Conservation (phyloP, 2,113 vertebrate species). For the Grallaria varia region DNA sequence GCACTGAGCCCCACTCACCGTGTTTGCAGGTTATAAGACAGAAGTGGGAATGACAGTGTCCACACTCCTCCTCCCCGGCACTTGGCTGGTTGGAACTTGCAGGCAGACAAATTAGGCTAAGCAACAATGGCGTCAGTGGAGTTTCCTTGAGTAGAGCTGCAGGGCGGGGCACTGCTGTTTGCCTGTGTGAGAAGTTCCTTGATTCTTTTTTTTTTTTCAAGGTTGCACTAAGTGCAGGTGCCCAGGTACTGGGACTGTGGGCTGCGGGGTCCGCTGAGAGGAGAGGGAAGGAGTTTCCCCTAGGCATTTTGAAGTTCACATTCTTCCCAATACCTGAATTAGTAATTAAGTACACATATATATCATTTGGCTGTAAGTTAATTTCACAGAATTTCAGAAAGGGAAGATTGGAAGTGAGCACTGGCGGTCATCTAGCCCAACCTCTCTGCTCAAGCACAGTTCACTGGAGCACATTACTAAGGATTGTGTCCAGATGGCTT, state of each 20-base stretch:
- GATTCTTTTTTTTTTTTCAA: background rate
- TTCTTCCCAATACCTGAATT: background rate
- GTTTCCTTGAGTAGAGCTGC: background rate
- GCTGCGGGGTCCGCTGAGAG: background rate
- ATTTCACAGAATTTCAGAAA: background rate
- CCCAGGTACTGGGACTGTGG: rapidly evolving
- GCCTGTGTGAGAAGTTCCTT: background rate
- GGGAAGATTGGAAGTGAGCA: background rate
- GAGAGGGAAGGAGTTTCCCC: background rate
- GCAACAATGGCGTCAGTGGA: background rate
- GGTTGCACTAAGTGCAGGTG: background rate
- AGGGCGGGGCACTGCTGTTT: background rate
- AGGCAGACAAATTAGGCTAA: background rate
- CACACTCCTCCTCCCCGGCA: background rate
- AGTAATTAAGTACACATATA: background rate
- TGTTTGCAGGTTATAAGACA: background rate
- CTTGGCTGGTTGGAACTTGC: background rate
- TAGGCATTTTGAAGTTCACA: background rate
- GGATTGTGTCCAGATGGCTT: background rate
- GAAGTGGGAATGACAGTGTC: background rate
- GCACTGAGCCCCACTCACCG: rapidly evolving
- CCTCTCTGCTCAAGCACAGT: background rate
- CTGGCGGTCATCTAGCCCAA: background rate
- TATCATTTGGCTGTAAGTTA: background rate
- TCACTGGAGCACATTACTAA: background rate